phyloP scores from a whole-genome alignment of 2,797 vertebrate species.

The Sebastes taczanowskii region DNA sequence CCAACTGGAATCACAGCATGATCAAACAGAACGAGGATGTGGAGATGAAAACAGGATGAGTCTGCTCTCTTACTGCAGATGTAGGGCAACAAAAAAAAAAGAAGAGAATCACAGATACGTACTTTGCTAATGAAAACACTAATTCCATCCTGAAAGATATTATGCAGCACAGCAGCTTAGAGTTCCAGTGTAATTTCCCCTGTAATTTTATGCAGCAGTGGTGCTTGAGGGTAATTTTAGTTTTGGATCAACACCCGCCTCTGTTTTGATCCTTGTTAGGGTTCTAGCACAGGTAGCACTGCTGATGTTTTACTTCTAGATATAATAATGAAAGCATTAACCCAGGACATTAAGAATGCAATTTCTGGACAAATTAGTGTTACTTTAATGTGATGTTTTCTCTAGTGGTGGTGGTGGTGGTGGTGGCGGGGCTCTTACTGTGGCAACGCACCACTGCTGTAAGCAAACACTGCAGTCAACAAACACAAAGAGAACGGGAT shows the following conservation, averaged over 20 bases:
- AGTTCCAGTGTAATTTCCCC: conserved; percentile 55
- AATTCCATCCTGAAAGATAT: conserved; percentile 65
- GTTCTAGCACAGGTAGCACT: conserved; percentile 44
- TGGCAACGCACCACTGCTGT: conserved; percentile 28
- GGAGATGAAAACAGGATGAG: conserved; percentile 47
- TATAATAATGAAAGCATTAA: conserved; percentile 65
- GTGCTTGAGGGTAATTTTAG: conserved; percentile 49
- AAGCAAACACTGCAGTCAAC: conserved; percentile 46
- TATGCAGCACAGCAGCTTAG: conserved; percentile 58
- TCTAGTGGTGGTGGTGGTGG: background rate
- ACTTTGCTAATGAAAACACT: conserved; percentile 72
- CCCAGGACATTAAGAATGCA: conserved; percentile 58
- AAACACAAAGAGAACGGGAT: conserved; percentile 32
- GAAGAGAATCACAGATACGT: conserved; percentile 24
- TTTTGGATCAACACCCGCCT: conserved; percentile 41
- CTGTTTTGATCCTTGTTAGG: conserved; percentile 42
- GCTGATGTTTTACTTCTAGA: conserved; percentile 28
- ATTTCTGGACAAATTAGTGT: conserved; percentile 60
- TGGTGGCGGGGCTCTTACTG: conserved; percentile 26
- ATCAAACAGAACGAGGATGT: conserved; percentile 50
- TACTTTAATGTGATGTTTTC: conserved; percentile 51
- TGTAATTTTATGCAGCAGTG: conserved; percentile 60
- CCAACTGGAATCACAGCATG: conserved; percentile 38
- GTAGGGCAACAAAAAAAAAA: conserved; percentile 39
- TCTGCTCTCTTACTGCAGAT: conserved; percentile 42